Base-by-base conservation (phyloP, 2,888 invertebrate genomes). In the Eristalis intricaria region DNA sequence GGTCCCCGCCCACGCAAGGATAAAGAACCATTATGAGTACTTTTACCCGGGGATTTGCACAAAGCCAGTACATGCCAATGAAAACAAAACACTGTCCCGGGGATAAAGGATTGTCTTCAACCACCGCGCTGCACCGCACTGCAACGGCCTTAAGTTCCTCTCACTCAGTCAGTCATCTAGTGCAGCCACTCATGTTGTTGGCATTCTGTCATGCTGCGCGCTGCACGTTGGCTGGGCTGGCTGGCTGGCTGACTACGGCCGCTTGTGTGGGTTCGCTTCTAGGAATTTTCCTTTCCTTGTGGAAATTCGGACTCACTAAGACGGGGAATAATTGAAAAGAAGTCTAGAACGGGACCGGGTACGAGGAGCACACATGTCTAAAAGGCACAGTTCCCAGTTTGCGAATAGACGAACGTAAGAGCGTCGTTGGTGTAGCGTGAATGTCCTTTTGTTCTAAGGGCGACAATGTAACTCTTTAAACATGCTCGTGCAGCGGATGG, bases 391-490 rank as follows among this genome's bases (percentile, higher is more conserved):
- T 50, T 22, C 15, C 19, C 4, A 4, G 5, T 15, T 58, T 60
- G 63, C 63, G 61, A 26, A 35, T n/a, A 61, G 73, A 50, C 29
- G 50, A 63, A 68, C 43, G 23, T 71, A 63, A 80, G 80, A 29
- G 13, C 29, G n/a, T 78, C 81, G 66, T 71, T 71, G 66, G 76
- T 85, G 71, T 76, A 71, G 68, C 80, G 85, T 82, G 77, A 85
- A 85, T 77, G 81, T 85, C 69, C 81, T 77, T 81, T 74, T 85
- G 81, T 74, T 61, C 80, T 68, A 13, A 23, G 74, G 77, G 70
- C 82, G 74, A 85, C 81, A 82, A 74, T 85, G 76, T 76, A 77
- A 74, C 80, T 75, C 68, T 74, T 81, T 75, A 69, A 68, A 74
- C 32, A 69, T 74, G 63, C 74, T 64, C 63, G 22, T 81, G 56